Base-by-base conservation (phyloP, 2,888 invertebrate genomes). In the Acholoe squamosa region DNA sequence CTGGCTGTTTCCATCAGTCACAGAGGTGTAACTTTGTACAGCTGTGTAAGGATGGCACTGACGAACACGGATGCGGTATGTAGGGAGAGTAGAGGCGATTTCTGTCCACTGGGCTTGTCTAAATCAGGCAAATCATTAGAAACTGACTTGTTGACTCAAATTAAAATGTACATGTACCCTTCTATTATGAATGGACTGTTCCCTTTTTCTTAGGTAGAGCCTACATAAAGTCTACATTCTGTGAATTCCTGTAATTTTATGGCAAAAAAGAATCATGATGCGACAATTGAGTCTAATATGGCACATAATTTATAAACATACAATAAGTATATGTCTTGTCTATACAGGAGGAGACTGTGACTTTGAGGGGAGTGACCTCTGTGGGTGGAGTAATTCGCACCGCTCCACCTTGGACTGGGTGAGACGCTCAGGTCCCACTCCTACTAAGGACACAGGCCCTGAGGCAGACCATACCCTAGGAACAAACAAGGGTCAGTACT, bases 401-500 rank as follows among this genome's bases (percentile, higher is more conserved):
- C 54, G 76, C n/a, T 34, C 89, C 16, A 28, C 89, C 7, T 19
- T 94, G 93, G 94, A 94, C 91, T 94, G 94, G 94, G 80, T 92
- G n/a, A 90, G 93, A 86, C 93, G 92, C 22, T 76, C 90, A 33
- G 94, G 94, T 0, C 96, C 80, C 10, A 95, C 94, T 5, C 90
- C 92, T 7, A 92, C 92, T 25, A 25, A 90, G 19, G 31, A 77
- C 76, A 89, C 71, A 12, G 89, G 89, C n/a, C 95, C 95, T 19
- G 86, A 93, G 5, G 91, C 91, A 34, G 96, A 95, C 91, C 95
- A 95, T 92, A 94, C 94, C 0, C 92, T 92, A 77, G 92, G 93
- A 22, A 93, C 92, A n/a, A 88, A 92, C 19, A 77, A 91, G 90
- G 97, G 97, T 54, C 97, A 97, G 25, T 97, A 96, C 0, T 14